Evolutionary conservation across 2,888 invertebrate species (phyloP), one percentile per base, ranked within the genome.

Genomic region (Ormia ochracea): DNA sequence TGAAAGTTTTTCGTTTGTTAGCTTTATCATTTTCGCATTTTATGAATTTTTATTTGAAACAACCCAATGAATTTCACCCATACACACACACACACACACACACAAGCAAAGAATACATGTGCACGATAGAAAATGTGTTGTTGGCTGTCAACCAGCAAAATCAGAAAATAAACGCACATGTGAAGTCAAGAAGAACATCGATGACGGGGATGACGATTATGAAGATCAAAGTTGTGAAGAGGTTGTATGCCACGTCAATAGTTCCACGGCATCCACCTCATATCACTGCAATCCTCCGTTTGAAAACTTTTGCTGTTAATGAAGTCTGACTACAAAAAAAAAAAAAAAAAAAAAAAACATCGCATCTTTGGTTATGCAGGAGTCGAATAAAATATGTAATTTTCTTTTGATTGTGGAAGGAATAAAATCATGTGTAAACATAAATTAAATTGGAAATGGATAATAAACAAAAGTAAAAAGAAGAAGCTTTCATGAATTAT

Each of bases 291-390:
- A 45, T 12, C 1, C 7, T 33, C 5, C 26, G 14, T 9, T 26
- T 48, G 58, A 58, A 26, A 48, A 36, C 48, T 54, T 58, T 48
- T 48, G 48, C 19, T 36, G 17, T 58, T 58, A 58, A 69, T 69
- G 36, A 58, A 58, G 36, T 45, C 58, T 58, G 33, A 38, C 26
- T 1, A 36, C 23, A 33, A 31, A 10, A 28, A 28, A 45, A 26
- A 4, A 17, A 9, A 26, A 2, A 36, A 36, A 33, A 31, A 10
- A 28, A 28, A 45, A 26, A 4, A 17, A 9, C 10, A 48, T 36
- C 43, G 2, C 56, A 28, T n/a, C 12, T 48, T 45, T 48, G 69
- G 19, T 26, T 38, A 28, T 7, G 9, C 48, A 48, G 38, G 26
- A 9, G 26, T 19, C 56, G 21, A 33, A 31, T 45, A 21, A 43